Percentiles rank a stretch among this genome's conserved stretches.
Evolutionary conservation across 2,797 vertebrate genomes (phyloP).

Genomic region (Onychomys arenicola): DNA sequence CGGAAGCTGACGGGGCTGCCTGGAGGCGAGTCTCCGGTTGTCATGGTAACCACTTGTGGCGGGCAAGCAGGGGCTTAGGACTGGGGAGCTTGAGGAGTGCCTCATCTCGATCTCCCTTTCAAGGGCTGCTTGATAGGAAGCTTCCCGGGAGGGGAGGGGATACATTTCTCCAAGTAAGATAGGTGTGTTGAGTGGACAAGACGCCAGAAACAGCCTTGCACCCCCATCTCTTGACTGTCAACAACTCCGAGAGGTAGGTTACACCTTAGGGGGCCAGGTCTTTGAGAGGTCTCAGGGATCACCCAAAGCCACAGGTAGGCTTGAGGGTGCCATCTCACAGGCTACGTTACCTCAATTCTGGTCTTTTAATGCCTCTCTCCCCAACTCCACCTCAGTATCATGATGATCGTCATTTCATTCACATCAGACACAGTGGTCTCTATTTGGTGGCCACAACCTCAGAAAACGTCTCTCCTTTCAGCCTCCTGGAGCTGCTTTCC

Average conservation of each 20-base stretch:
- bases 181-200: background rate
- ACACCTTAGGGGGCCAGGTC: background rate
- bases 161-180: background rate
- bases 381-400: constrained; percentile 85
- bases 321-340: background rate
- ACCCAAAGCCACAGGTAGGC: background rate
- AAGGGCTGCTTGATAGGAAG: background rate
- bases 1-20: constrained; percentile 91
- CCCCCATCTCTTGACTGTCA: background rate
- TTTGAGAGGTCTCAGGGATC: background rate
- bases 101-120: background rate
- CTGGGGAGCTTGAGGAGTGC: background rate
- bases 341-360: background rate
- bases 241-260: background rate
- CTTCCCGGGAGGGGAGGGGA: background rate
- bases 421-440: constrained; percentile 92
- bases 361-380: background rate
- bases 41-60: constrained; percentile 89
- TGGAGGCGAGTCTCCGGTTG: constrained; percentile 92
- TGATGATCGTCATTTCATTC: constrained; percentile 90
- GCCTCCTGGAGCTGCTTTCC: constrained; percentile 93
- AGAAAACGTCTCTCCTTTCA: constrained; percentile 90
- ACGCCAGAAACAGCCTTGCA: background rate
- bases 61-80: background rate
- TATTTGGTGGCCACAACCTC: constrained; percentile 92